phyloP scores from a whole-genome alignment of 1,140 invertebrate genomes.

The Latrodectus geometricus region DNA sequence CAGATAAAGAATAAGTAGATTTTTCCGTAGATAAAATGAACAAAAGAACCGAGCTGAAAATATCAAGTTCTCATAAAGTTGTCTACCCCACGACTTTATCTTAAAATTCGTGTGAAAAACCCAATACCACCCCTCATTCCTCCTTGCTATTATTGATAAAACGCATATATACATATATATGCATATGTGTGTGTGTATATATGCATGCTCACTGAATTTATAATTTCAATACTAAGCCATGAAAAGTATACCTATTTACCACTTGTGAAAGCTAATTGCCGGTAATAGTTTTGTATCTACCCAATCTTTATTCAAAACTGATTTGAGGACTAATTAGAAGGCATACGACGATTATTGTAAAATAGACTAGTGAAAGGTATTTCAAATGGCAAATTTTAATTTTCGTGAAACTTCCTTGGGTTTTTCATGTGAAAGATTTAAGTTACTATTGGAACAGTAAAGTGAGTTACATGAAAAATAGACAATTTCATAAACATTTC shows the following conservation, averaged over 20 bases:
- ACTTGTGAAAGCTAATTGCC: no score
- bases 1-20: conserved; percentile 14
- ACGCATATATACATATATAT: background rate
- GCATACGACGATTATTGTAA: no score
- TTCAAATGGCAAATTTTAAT: no score
- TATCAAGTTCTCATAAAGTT: conserved; percentile 8
- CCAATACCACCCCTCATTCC: background rate
- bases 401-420: background rate
- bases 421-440: conserved; percentile 51
- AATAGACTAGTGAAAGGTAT: no score
- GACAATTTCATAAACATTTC: conserved; percentile 22
- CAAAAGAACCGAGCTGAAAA: background rate
- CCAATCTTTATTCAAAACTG: no score
- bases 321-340: no score
- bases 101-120: conserved; percentile 51
- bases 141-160: background rate
- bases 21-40: conserved; percentile 22
- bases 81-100: background rate
- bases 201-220: background rate
- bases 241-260: no score
- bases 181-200: background rate
- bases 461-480: conserved; percentile 1
- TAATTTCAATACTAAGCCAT: background rate
- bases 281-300: no score
- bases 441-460: conserved; percentile 1